A percentile compares a stretch with the other conserved stretches of the same genome.
Evolutionary conservation across 2,888 invertebrate species (phyloP).

Genomic region (Dolichopus griseipennis): DNA sequence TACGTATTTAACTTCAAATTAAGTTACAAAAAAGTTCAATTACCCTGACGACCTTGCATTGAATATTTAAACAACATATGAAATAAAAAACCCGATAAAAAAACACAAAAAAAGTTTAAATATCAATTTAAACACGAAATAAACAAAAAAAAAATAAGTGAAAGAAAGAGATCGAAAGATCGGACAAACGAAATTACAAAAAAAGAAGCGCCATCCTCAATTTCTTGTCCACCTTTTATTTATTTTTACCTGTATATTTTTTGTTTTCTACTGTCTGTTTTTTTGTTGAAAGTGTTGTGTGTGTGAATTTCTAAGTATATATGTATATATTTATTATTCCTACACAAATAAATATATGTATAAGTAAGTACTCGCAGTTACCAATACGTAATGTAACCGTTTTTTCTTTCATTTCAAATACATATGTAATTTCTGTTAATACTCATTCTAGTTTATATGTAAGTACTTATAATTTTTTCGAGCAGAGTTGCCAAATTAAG

Average conservation of each 20-base stretch:
- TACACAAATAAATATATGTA: too few species aligned
- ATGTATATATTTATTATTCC: too few species aligned
- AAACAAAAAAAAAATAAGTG: not conserved
- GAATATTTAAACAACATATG: not conserved
- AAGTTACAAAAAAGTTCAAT: not conserved
- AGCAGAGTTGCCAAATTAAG: too few species aligned
- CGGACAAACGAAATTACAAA: not conserved
- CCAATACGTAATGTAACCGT: too few species aligned
- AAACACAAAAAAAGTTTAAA: not conserved
- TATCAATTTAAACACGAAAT: not conserved
- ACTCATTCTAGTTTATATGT: too few species aligned
- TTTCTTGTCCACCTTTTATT: not conserved
- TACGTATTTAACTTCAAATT: not conserved
- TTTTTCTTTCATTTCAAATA: too few species aligned
- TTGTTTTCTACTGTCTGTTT: not conserved
- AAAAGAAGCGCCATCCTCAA: constrained; percentile 1
- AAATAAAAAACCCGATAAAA: not conserved
- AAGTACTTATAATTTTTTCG: too few species aligned
- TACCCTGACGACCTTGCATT: not conserved
- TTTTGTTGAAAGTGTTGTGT: not conserved
- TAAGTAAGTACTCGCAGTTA: too few species aligned
- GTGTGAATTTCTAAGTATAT: too few species aligned
- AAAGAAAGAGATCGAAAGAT: not conserved
- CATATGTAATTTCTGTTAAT: too few species aligned
- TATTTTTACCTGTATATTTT: not conserved